A percentile compares a stretch with the other conserved stretches of the same genome.
Conservation (phyloP, 2,113 vertebrate genomes). For the Sebastes schlegelii region DNA sequence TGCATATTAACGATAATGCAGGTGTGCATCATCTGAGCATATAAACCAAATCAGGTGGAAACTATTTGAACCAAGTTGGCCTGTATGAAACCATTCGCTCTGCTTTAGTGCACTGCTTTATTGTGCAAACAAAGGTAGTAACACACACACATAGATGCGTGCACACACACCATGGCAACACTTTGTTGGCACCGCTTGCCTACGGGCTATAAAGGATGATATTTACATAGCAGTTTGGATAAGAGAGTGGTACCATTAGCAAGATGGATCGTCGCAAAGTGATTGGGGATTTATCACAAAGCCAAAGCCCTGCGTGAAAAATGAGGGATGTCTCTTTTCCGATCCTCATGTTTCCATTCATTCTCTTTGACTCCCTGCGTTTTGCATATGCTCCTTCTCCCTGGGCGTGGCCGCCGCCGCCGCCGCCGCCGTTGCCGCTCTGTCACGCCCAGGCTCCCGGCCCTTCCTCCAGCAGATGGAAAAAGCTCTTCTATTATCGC, state of each 20-base stretch:
- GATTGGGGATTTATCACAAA: conserved; percentile 63
- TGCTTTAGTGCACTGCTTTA: conserved; percentile 62
- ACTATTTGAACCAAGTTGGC: conserved; percentile 50
- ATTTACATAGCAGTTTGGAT: conserved; percentile 73
- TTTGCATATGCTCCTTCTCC: conserved; percentile 44
- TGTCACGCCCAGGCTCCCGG: conserved; percentile 43
- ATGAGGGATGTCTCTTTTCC: conserved; percentile 50
- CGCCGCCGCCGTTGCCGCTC: neutral
- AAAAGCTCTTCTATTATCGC: conserved; percentile 66
- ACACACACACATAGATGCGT: neutral
- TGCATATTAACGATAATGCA: conserved; percentile 47
- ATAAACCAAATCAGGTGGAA: conserved; percentile 65
- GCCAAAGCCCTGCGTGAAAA: conserved; percentile 50
- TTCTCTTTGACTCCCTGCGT: conserved; percentile 19
- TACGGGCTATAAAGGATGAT: conserved; percentile 56
- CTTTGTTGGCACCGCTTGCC: conserved; percentile 38
- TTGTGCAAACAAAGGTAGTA: conserved; percentile 34
- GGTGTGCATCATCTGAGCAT: conserved; percentile 44
- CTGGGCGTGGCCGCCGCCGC: conserved; percentile 51
- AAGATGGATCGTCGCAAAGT: conserved; percentile 62
- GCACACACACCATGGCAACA: neutral
- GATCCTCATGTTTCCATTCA: conserved; percentile 28
- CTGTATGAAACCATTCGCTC: conserved; percentile 62
- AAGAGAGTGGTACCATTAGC: conserved; percentile 66
- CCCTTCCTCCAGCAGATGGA: conserved; percentile 56